Conservation (phyloP, 2,113 vertebrate species). For the Tupaia chinensis region DNA sequence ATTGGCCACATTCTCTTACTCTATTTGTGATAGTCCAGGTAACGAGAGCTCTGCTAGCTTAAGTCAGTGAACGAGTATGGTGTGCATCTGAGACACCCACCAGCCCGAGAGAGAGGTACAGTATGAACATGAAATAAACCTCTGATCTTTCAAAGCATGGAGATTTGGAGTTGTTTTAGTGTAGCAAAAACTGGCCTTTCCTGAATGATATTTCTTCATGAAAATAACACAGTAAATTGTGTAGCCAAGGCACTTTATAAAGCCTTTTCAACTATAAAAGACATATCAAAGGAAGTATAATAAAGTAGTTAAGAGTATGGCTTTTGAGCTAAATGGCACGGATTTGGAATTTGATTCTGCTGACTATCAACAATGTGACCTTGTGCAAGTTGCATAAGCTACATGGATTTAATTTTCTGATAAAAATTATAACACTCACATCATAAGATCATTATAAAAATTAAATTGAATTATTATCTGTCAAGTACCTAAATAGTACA, state of each 20-base stretch:
- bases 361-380: not conserved
- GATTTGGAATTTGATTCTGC: not conserved
- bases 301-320: not conserved
- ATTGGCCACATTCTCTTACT: not conserved
- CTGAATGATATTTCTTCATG: not conserved
- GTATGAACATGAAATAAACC: not conserved
- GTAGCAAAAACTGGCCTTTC: not conserved
- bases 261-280: not conserved
- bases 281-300: not conserved
- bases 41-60: not conserved
- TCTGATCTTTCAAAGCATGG: not conserved
- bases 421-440: not conserved
- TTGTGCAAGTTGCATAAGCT: not conserved
- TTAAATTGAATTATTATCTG: conserved; percentile 1
- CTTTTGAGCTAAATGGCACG: not conserved
- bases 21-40: not conserved
- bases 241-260: not conserved
- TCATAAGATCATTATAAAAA: not conserved
- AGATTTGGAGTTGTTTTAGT: not conserved
- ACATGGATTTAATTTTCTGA: not conserved
- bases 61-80: not conserved
- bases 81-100: not conserved
- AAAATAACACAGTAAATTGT: not conserved
- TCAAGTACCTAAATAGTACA: not conserved
- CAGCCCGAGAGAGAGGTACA: not conserved